phyloP scores from a whole-genome alignment of 35 echinoderm and acorn worm genomes.

The Amphiura filiformis region DNA sequence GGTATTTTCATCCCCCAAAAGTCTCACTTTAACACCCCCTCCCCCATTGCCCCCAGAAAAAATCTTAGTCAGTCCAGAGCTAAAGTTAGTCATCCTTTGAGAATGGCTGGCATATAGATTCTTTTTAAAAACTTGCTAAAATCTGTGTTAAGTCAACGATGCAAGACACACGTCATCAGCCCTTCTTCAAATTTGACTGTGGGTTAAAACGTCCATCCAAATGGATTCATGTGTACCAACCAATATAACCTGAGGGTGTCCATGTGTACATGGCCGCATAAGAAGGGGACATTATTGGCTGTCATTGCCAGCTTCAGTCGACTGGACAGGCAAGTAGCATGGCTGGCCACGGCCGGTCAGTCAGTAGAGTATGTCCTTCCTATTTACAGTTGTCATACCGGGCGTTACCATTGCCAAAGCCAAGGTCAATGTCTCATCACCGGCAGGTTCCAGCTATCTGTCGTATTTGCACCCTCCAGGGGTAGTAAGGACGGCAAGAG shows the following conservation, averaged over 20 bases:
- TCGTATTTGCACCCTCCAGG: background rate
- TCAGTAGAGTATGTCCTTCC: background rate
- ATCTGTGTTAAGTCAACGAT: background rate
- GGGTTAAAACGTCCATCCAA: no score
- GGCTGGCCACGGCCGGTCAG: background rate
- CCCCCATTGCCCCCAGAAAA: no score
- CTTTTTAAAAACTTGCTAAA: no score
- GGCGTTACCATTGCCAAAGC: background rate
- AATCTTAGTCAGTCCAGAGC: no score
- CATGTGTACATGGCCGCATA: background rate
- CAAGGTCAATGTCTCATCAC: conserved; percentile 3
- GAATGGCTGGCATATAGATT: no score
- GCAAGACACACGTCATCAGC: background rate
- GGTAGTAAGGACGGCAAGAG: background rate
- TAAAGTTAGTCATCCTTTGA: no score
- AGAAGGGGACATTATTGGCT: background rate
- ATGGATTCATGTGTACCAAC: background rate
- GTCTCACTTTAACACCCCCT: no score
- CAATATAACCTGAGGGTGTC: background rate
- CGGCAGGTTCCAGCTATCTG: background rate
- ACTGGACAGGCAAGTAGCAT: background rate
- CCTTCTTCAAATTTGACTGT: no score
- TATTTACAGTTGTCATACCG: background rate
- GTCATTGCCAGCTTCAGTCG: background rate
- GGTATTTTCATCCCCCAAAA: no score